Base-by-base conservation (phyloP, 1,140 invertebrate species). In the Pseudomyrmex gracilis region DNA sequence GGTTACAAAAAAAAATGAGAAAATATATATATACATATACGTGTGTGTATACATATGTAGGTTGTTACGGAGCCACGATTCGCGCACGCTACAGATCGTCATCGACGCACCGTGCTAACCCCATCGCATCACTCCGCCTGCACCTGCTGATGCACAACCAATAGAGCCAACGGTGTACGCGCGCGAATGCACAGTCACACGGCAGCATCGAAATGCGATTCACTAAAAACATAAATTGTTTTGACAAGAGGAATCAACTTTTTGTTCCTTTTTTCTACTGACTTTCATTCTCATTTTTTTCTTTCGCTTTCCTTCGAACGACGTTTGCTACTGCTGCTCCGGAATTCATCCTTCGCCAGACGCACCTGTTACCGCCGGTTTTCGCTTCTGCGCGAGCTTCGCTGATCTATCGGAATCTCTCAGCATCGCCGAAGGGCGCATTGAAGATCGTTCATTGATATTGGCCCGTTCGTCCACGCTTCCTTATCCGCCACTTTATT, bases 401-500 rank as follows among this genome's bases (percentile, higher is more conserved):
- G 68, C 47, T 63, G 20, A 68, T 68, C 64, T 47, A 34, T 58
- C 64, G 13, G 17, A 47, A n/a, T 15, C 64, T 68, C 51, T 34
- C 63, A 47, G 43, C 34, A 20, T 70, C 53, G 74, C 74, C 74
- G 63, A 78, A 57, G 51, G 74, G 74, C 74, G 76, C 63, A 53
- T 70, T 34, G 34, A 70, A 78, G 64, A 57, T 43, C 17, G 12
- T 20, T 70, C 76, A 61, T 61, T 22, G 17, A 13, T 66, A 78
- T 78, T 63, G 74, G 68, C 76, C 51, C 64, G 17, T 51, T 68
- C 64, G 63, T 78, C 74, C 74, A 77, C 74, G 76, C 76, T 78
- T 78, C 64, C 58, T 78, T 78, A 78, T 78, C 53, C 49, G 43
- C 64, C 76, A 78, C 76, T 78, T 78, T 78, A 78, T 78, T 78